Evolutionary conservation across 2,797 vertebrate species (phyloP).

Genomic region (Eupleurogrammus muticus): DNA sequence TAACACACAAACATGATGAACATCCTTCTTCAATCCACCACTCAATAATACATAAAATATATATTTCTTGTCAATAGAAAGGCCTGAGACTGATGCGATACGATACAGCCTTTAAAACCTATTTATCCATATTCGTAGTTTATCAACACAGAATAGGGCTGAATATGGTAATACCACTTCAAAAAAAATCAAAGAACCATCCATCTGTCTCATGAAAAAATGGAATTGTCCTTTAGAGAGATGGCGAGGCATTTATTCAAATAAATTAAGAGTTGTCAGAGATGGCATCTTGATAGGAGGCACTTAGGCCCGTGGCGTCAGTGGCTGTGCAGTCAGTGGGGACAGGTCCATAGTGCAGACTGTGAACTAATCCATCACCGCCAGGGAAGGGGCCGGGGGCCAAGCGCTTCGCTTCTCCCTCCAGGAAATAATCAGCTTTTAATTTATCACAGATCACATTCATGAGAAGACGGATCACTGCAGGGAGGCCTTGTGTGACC

Average conservation of each 20-base stretch:
- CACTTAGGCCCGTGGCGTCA: slow-evolving; percentile 68
- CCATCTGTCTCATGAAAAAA: slow-evolving; percentile 51
- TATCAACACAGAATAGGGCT: slow-evolving; percentile 18
- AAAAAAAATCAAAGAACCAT: slow-evolving; percentile 62
- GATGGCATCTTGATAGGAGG: slow-evolving; percentile 65
- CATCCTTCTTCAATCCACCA: background rate
- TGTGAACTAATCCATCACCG: slow-evolving; percentile 78
- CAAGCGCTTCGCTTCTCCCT: slow-evolving; percentile 70
- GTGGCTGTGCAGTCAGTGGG: slow-evolving; percentile 66
- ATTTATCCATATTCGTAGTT: background rate
- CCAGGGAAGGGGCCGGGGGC: slow-evolving; percentile 56
- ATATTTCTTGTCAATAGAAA: slow-evolving; percentile 8
- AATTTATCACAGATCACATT: slow-evolving; percentile 82
- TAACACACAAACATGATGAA: slow-evolving; percentile 1
- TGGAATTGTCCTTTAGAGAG: slow-evolving; percentile 62
- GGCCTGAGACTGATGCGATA: background rate
- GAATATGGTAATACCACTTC: slow-evolving; percentile 26
- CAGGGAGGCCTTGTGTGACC: slow-evolving; percentile 49
- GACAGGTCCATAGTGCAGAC: slow-evolving; percentile 71
- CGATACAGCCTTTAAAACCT: slow-evolving; percentile 16
- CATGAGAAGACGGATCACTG: slow-evolving; percentile 69
- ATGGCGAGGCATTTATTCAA: slow-evolving; percentile 71
- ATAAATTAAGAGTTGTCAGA: slow-evolving; percentile 74
- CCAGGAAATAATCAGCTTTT: slow-evolving; percentile 85
- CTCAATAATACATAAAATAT: slow-evolving; percentile 1